Conservation (phyloP, 2,113 vertebrate species). For the Corythornis madagascariensis region DNA sequence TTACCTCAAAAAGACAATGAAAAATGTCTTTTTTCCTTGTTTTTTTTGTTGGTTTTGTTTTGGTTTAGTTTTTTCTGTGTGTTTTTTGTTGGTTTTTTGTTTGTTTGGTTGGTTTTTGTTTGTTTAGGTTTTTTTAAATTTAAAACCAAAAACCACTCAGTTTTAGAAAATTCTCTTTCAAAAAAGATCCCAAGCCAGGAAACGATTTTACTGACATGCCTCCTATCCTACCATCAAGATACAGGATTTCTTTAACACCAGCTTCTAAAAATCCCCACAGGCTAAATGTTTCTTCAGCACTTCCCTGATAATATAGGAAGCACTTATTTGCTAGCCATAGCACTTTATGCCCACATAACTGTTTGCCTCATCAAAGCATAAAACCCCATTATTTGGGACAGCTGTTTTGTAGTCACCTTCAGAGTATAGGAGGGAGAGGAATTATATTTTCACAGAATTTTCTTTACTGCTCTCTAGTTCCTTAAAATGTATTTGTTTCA, state of each 20-base stretch:
- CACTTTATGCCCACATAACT: conserved; percentile 8
- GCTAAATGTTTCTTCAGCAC: conserved; percentile 8
- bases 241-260: conserved; percentile 1
- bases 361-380: conserved; percentile 22
- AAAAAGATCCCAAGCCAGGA: neutral
- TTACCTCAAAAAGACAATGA: neutral
- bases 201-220: neutral
- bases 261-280: conserved; percentile 32
- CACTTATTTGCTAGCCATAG: conserved; percentile 14
- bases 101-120: too few species aligned
- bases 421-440: neutral
- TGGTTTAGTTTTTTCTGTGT: too few species aligned
- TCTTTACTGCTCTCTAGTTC: neutral
- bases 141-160: neutral
- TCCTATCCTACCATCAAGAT: neutral
- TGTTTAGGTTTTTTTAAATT: neutral
- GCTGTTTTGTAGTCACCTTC: neutral
- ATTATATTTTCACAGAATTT: conserved; percentile 11
- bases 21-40: neutral
- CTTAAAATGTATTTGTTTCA: neutral
- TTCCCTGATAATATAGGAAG: conserved; percentile 36
- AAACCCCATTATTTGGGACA: neutral
- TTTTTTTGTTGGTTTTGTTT: too few species aligned
- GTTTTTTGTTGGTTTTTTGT: too few species aligned
- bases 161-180: neutral